Conservation (phyloP, 2,797 vertebrate genomes). For the Malurus splendens region DNA sequence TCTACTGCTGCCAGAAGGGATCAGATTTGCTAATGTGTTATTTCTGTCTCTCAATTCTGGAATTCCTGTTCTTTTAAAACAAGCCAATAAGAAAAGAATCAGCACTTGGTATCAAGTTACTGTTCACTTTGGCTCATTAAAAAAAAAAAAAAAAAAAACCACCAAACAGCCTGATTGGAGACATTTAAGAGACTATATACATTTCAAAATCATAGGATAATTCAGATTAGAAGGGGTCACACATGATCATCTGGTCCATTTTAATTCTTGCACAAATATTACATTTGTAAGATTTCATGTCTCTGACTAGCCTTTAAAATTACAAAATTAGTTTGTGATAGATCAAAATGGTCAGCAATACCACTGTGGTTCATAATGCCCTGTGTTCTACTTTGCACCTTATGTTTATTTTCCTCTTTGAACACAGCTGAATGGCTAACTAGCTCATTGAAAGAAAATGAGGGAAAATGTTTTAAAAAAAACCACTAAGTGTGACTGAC, state of each 20-base stretch:
- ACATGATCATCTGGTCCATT: not conserved
- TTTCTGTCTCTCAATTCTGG: conserved; percentile 57
- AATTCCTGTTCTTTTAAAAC: conserved; percentile 6
- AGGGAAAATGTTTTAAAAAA: not conserved
- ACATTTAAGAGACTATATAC: not conserved
- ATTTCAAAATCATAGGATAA: not conserved
- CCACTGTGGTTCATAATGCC: not conserved
- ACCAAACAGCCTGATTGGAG: not conserved
- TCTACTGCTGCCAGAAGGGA: conserved; percentile 29
- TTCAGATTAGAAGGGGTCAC: not conserved
- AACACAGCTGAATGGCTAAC: not conserved
- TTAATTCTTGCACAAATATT: not conserved
- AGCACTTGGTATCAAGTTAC: not conserved
- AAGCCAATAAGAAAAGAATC: not conserved
- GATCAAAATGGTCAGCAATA: not conserved
- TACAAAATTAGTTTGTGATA: not conserved
- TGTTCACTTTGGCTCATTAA: not conserved
- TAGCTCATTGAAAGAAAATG: not conserved
- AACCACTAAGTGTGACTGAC: not conserved
- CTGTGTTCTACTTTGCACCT: not conserved
- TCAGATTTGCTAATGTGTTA: conserved; percentile 9
- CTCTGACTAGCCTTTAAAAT: not conserved
- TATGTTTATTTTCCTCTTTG: not conserved
- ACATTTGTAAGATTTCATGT: not conserved
- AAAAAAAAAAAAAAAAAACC: not conserved